Evolutionary conservation across 2,113 vertebrate genomes (phyloP).

Genomic region (Laticauda laticaudata): DNA sequence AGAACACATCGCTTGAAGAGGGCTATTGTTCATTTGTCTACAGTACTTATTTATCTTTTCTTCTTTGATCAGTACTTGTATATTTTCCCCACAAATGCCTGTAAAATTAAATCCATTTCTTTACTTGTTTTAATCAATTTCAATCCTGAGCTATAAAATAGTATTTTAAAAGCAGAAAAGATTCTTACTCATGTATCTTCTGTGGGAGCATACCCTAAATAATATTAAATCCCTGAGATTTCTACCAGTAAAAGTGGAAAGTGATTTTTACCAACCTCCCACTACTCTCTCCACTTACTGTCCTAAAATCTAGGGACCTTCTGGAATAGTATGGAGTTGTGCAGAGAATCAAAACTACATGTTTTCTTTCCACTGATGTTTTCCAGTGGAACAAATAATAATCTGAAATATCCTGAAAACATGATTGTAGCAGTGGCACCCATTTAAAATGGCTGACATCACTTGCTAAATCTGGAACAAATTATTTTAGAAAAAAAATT

Average conservation of each 20-base stretch:
- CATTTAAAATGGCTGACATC: neutral
- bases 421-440: neutral
- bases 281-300: neutral
- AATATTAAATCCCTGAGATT: neutral
- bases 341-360: neutral
- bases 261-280: neutral
- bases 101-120: neutral
- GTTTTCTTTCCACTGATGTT: neutral
- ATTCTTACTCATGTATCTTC: neutral
- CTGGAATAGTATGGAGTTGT: neutral
- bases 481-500: neutral
- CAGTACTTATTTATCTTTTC: neutral
- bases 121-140: neutral
- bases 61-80: neutral
- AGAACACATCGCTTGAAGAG: neutral
- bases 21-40: neutral
- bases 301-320: neutral
- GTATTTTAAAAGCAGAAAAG: neutral
- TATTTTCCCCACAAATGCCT: neutral
- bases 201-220: neutral
- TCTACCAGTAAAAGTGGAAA: neutral
- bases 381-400: neutral
- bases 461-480: neutral
- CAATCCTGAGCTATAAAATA: neutral
- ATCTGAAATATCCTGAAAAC: neutral